Base-by-base conservation (phyloP, 1,140 invertebrate genomes). In the Orussus abietinus region DNA sequence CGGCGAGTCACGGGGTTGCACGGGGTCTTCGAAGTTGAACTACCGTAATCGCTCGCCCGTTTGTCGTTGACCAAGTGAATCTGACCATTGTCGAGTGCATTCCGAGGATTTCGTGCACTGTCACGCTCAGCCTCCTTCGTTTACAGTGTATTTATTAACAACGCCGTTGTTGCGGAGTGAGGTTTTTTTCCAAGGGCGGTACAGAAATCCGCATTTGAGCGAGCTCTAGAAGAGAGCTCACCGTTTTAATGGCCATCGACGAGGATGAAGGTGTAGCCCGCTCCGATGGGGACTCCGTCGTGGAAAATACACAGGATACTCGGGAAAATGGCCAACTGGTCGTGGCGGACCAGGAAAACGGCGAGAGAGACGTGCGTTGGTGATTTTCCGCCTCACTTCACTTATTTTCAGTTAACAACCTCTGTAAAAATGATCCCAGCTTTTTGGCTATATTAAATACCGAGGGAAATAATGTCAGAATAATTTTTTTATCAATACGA, bases 291-390 rank as follows among this genome's bases (percentile, higher is more conserved):
- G 32, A 51, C 36, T n/a, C n/a, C n/a, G 35, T 48, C 1, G 41
- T 29, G 33, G 42, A 47, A 44, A 51, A 34, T 1, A 57, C 53
- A 54, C 56, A 53, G 42, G 55, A 45, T 26, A 41, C n/a, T 38
- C 53, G 49, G 31, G 49, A 49, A 20, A 59, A 61, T 11, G 54
- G 54, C 26, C 53, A 62, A 46, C 13, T 62, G 13, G 52, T 57
- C 34, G 22, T 45, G 15, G 40, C 39, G 4, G 52, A 55, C 28
- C 11, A 47, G 10, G 50, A 48, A 34, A 60, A 52, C 26, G 53
- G 50, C 14, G 58, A 57, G 20, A 36, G 51, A 57, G 45, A 61
- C 42, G 58, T 62, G 33, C 10, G 60, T 57, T 20, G 31, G 17
- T 21, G 34, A 36, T 14, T 36, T 39, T 5, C 39, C 10, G 6